Evolutionary conservation across 2,113 vertebrate species (phyloP).

Genomic region (Arothron firmamentum): DNA sequence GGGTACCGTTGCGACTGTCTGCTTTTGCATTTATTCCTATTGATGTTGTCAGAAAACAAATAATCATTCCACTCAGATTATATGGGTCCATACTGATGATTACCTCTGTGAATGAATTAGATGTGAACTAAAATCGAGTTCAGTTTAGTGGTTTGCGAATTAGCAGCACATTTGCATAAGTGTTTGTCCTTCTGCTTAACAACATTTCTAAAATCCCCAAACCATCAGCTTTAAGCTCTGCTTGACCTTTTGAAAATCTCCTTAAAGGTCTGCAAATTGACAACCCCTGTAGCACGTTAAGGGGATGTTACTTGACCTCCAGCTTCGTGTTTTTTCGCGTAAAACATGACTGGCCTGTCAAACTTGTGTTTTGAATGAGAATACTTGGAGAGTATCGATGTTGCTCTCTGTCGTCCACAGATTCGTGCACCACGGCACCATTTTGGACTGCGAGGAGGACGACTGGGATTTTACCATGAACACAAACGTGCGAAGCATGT

Average conservation of each 20-base stretch:
- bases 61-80: not conserved
- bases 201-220: slow-evolving; percentile 36
- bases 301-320: no score
- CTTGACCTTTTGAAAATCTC: slow-evolving; percentile 35
- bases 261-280: slow-evolving; percentile 27
- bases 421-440: slow-evolving; percentile 89
- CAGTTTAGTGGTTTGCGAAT: no score
- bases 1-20: slow-evolving; percentile 75
- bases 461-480: slow-evolving; percentile 96
- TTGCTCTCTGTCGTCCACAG: slow-evolving; percentile 49
- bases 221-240: slow-evolving; percentile 30
- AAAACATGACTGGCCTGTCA: not conserved
- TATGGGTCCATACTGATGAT: no score
- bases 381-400: not conserved
- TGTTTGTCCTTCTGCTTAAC: slow-evolving; percentile 18
- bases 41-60: not conserved
- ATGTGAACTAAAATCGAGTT: no score
- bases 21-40: not conserved
- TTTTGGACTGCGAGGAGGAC: slow-evolving; percentile 87
- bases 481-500: slow-evolving; percentile 92
- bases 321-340: no score
- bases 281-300: slow-evolving; percentile 9
- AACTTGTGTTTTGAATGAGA: not conserved
- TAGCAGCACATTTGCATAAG: no score
- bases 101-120: no score